A percentile compares a stretch with the other conserved stretches of the same genome.
phyloP scores from a whole-genome alignment of 2,888 invertebrate genomes.

The Asteroscopus sphinx region DNA sequence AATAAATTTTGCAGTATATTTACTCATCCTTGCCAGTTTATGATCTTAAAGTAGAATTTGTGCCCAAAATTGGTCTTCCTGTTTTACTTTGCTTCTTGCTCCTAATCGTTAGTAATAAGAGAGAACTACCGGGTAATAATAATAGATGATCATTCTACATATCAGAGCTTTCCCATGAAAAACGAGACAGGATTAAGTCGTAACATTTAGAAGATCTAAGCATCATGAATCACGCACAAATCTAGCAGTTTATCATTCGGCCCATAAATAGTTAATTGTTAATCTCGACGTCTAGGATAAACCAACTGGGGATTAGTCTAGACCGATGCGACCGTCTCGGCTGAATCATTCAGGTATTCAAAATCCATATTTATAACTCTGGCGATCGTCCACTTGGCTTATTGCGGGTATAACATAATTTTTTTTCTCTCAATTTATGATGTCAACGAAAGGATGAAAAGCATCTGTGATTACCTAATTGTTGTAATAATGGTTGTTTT shows the following conservation, averaged over 20 bases:
- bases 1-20: neutral
- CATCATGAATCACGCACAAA: constrained; percentile 52
- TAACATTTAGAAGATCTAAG: constrained; percentile 43
- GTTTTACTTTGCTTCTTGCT: neutral
- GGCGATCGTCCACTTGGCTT: constrained; percentile 66
- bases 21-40: too few species aligned
- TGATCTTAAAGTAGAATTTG: too few species aligned
- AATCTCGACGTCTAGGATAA: constrained; percentile 57
- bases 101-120: constrained; percentile 14
- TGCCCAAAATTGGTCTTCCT: too few species aligned
- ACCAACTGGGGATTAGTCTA: constrained; percentile 53
- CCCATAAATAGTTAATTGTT: constrained; percentile 60
- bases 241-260: constrained; percentile 48
- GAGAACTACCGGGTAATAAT: constrained; percentile 16
- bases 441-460: constrained; percentile 52
- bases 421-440: constrained; percentile 49
- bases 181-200: constrained; percentile 46
- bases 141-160: constrained; percentile 31
- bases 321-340: constrained; percentile 41
- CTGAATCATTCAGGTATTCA: constrained; percentile 55
- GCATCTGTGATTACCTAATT: constrained; percentile 46
- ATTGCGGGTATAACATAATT: constrained; percentile 51
- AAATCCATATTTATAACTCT: constrained; percentile 67
- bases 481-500: constrained; percentile 29
- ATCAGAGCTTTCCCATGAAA: constrained; percentile 36